phyloP scores from a whole-genome alignment of 2,797 vertebrate genomes.

The Chromobotia macracanthus region DNA sequence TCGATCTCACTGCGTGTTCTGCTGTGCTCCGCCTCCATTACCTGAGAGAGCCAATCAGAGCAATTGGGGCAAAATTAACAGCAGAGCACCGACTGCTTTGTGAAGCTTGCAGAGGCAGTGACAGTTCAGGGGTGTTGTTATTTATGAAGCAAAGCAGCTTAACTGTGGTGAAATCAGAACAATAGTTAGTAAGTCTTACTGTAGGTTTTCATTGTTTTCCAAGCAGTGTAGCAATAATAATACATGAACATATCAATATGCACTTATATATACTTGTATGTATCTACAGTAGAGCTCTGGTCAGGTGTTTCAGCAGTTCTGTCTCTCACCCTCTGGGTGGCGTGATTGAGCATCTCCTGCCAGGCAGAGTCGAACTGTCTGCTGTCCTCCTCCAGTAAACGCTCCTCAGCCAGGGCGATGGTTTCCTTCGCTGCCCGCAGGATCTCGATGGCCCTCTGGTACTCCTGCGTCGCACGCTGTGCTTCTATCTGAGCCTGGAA shows the following conservation, averaged over 20 bases:
- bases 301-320: no score
- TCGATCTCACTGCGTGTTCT: constrained; percentile 88
- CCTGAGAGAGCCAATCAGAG: constrained; percentile 72
- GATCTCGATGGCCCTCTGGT: constrained; percentile 94
- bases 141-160: background rate
- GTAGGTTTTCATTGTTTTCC: no score
- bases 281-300: background rate
- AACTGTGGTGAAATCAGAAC: background rate
- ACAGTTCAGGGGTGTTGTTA: background rate
- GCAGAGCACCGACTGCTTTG: no score
- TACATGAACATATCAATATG: no score
- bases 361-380: constrained; percentile 97
- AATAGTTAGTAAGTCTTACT: no score
- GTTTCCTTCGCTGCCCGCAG: constrained; percentile 95
- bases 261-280: no score
- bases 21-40: constrained; percentile 95
- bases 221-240: no score
- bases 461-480: constrained; percentile 94
- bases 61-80: background rate
- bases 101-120: no score
- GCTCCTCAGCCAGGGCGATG: constrained; percentile 92
- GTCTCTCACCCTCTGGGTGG: constrained; percentile 88
- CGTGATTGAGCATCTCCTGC: constrained; percentile 99
- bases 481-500: constrained; percentile 91
- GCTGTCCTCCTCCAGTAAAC: constrained; percentile 93